These are phyloP conservation scores for Platalea minor DNA, from an alignment of 2,797 vertebrate genomes.

Conservation along the genomic window DNA sequence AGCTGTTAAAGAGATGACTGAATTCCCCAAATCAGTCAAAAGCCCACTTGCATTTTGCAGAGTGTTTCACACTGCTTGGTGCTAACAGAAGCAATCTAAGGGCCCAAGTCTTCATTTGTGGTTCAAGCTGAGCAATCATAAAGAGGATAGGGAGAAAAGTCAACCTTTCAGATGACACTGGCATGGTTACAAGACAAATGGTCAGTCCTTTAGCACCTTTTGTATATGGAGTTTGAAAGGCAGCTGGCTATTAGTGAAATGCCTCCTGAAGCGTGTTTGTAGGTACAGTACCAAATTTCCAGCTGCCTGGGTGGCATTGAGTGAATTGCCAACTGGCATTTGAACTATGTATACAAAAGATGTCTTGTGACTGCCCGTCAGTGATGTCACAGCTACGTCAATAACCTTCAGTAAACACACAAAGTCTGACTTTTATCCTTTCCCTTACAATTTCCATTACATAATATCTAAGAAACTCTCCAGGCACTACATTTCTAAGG, in stretches of 20 bases:
- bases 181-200: not conserved
- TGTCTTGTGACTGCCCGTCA: not conserved
- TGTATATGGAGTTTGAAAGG: not conserved
- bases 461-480: slow-evolving; percentile 3
- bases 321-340: slow-evolving; percentile 2
- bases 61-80: not conserved
- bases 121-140: not conserved
- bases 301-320: not conserved
- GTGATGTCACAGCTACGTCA: slow-evolving; percentile 31
- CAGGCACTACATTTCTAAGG: slow-evolving; percentile 38
- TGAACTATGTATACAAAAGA: not conserved
- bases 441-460: not conserved
- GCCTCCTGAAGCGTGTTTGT: not conserved
- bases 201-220: not conserved
- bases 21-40: not conserved
- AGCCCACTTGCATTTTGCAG: not conserved
- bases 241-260: not conserved
- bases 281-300: not conserved
- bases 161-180: not conserved
- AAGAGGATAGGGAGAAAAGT: not conserved
- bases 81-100: not conserved
- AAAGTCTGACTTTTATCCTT: slow-evolving; percentile 24
- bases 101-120: not conserved
- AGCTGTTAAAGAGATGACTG: not conserved
- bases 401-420: slow-evolving; percentile 1